Base-by-base conservation (phyloP, 2,113 vertebrate genomes). In the Psilopogon haemacephalus region DNA sequence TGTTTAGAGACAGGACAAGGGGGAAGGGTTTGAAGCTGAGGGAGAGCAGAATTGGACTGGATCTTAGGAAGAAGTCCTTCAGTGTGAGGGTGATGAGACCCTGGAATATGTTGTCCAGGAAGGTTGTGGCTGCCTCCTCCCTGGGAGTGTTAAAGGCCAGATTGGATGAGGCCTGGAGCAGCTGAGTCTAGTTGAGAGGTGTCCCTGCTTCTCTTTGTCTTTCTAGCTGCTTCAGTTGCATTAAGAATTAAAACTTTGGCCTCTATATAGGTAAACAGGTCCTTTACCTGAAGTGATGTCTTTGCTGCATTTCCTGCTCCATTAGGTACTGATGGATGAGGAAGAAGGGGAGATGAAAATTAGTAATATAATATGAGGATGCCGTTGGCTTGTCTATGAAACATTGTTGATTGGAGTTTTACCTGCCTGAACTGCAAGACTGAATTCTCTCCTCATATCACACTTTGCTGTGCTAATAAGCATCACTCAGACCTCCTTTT, bases 341-440 rank as follows among this genome's bases (percentile, higher is more conserved):
- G 24, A 38, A 37, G 38, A n/a, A 84, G 58, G 32, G 28, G 38
- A 35, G 12, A 18, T 1, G 18, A 35, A 23, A 38, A 5, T 1
- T 1, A 0, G 30, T 30, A 44, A 4, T 2, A 2, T 12, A 4
- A 14, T 23, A 3, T 18, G 4, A 40, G 54, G 23, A 26, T 33
- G 30, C 18, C 1, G 0, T 9, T 56, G 59, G 50, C 30, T 44
- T 55, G 17, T 58, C 8, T 5, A 0, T 46, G 35, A 50, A 69
- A 18, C 9, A 46, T 20, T 46, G 86, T 73, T 71, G 46, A 16
- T 23, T 42, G 6, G 55, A 40, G 4, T 3, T 67, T 72, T 32
- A n/a, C n/a, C 12, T n/a, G 15, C 46, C 40, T 84, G n/a, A 54
- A 32, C 8, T 23, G 65, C 18, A 35, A 65, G 26, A 20, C 8